phyloP scores from a whole-genome alignment of 1,140 invertebrate species.

The Lamellibrachia luymesi region DNA sequence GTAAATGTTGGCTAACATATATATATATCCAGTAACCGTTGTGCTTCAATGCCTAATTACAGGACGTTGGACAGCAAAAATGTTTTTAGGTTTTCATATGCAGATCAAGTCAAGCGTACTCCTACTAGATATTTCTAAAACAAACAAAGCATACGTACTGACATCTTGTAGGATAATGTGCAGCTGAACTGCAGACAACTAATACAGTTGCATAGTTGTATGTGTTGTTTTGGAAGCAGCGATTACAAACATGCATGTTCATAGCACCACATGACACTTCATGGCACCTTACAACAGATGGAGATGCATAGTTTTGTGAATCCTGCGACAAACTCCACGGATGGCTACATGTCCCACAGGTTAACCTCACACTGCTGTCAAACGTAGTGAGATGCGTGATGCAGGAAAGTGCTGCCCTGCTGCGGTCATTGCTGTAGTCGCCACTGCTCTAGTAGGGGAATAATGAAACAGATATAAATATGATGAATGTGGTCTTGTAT shows the following conservation, averaged over 20 bases:
- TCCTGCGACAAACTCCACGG: background rate
- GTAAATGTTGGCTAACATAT: background rate
- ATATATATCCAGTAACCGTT: background rate
- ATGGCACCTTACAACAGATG: background rate
- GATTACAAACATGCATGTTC: background rate
- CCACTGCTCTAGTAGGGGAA: constrained; percentile 49
- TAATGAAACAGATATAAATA: constrained; percentile 57
- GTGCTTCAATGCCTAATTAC: background rate
- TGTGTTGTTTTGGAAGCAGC: background rate
- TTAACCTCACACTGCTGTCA: background rate
- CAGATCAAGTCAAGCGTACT: background rate
- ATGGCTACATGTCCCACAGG: background rate
- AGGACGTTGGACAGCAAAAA: background rate
- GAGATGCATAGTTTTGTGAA: background rate
- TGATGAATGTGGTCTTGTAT: constrained; percentile 57
- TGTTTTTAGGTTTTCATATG: background rate
- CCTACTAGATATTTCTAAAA: constrained; percentile 5
- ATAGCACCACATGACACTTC: background rate
- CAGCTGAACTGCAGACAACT: background rate
- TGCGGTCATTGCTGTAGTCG: background rate
- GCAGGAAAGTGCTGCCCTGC: background rate
- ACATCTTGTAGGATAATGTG: background rate
- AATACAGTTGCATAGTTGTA: background rate
- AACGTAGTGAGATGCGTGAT: too few species aligned
- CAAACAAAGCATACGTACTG: background rate